These are phyloP conservation scores for Zaprionus africanus DNA, from an alignment of 1,140 invertebrate species.

Conservation along the genomic window DNA sequence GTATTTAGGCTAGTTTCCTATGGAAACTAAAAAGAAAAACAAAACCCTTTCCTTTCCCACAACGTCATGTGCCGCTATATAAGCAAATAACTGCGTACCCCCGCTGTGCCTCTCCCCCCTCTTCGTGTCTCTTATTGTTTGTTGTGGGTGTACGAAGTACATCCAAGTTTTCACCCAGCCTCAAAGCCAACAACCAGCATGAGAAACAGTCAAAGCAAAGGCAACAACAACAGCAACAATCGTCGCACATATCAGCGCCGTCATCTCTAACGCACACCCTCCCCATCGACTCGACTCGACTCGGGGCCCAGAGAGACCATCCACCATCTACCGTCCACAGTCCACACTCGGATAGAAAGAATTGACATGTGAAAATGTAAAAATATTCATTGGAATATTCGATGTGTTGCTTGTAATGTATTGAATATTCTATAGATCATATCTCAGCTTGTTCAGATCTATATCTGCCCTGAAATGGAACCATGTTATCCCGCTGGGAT, in stretches of 20 bases:
- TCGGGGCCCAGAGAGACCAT: slow-evolving; percentile 12
- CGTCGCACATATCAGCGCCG: slow-evolving; percentile 60
- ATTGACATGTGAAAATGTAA: slow-evolving; percentile 5
- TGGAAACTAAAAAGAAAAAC: slow-evolving; percentile 32
- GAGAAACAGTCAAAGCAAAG: slow-evolving; percentile 54
- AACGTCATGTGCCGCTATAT: slow-evolving; percentile 65
- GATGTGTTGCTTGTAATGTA: not conserved
- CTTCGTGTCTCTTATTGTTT: slow-evolving; percentile 18
- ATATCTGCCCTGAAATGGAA: not conserved
- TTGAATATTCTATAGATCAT: not conserved
- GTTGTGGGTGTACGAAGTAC: slow-evolving; percentile 43
- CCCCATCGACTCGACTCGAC: slow-evolving; percentile 7
- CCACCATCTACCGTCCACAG: slow-evolving; percentile 29
- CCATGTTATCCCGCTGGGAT: not conserved
- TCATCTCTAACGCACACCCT: slow-evolving; percentile 63
- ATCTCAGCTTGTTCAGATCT: not conserved
- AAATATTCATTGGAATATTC: not conserved
- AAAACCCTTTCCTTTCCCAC: slow-evolving; percentile 61
- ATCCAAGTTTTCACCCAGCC: slow-evolving; percentile 45
- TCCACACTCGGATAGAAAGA: not conserved
- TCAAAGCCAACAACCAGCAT: slow-evolving; percentile 55
- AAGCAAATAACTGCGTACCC: slow-evolving; percentile 59
- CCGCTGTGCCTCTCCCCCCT: not conserved
- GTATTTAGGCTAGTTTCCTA: slow-evolving; percentile 53
- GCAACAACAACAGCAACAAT: slow-evolving; percentile 26